Percentiles rank a stretch among this genome's conserved stretches.
Evolutionary conservation across 2,113 vertebrate species (phyloP).

Genomic region (Tonatia bakeri): DNA sequence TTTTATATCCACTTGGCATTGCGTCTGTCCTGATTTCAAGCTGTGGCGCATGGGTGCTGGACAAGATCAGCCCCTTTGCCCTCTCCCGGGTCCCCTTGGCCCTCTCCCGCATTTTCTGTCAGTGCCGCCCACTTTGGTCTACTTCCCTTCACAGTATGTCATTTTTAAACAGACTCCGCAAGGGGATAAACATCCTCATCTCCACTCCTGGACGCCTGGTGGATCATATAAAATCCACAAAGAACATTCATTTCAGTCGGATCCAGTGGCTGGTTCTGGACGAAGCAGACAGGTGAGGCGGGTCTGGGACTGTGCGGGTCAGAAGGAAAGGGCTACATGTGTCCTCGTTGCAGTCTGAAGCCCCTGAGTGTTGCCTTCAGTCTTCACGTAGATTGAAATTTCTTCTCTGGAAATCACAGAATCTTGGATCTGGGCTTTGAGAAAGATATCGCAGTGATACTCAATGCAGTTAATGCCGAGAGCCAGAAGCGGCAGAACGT

Average conservation of each 20-base stretch:
- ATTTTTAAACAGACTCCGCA: constrained; percentile 86
- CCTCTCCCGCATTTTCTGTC: neutral
- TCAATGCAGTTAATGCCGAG: constrained; percentile 88
- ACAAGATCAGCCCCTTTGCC: neutral
- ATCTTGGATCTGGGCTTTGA: constrained; percentile 96
- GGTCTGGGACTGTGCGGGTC: neutral
- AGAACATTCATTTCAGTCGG: constrained; percentile 87
- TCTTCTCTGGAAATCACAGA: constrained; percentile 74
- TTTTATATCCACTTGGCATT: neutral
- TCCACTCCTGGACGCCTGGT: constrained; percentile 95
- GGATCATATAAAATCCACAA: constrained; percentile 94
- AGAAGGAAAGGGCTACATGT: neutral
- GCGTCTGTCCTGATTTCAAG: neutral
- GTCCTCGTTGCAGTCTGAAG: rapidly evolving
- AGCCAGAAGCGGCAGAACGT: constrained; percentile 88
- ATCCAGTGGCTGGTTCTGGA: constrained; percentile 93
- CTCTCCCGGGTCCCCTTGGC: neutral
- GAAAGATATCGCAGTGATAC: constrained; percentile 89
- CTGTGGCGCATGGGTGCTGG: neutral
- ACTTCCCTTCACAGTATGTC: neutral
- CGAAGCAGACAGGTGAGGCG: constrained; percentile 93
- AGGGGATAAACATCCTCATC: constrained; percentile 96
- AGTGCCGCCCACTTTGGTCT: neutral
- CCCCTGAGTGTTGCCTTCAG: neutral
- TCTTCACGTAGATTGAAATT: rapidly evolving